phyloP scores from a whole-genome alignment of 2,113 vertebrate species.

The Neotoma lepida region DNA sequence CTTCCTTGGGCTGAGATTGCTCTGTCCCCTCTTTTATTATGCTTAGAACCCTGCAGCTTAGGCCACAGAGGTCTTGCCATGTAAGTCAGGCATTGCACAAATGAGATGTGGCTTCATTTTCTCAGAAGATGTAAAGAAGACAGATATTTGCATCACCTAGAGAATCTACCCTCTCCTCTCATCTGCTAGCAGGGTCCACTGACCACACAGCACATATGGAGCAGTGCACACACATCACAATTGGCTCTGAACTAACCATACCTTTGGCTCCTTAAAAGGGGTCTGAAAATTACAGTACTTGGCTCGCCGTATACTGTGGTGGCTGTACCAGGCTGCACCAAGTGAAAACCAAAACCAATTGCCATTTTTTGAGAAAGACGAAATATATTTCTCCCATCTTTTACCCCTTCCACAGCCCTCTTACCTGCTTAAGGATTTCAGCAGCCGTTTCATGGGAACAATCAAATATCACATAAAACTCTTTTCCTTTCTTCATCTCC shows the following conservation, averaged over 20 bases:
- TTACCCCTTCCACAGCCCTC: background rate
- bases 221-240: accelerated
- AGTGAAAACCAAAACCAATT: background rate
- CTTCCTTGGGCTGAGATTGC: background rate
- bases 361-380: background rate
- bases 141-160: background rate
- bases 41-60: background rate
- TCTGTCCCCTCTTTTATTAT: background rate
- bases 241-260: background rate
- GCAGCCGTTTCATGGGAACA: conserved; percentile 95
- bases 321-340: background rate
- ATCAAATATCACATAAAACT: conserved; percentile 98
- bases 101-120: background rate
- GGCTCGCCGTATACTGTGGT: background rate
- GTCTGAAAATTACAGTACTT: background rate
- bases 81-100: background rate
- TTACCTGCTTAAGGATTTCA: conserved; percentile 96
- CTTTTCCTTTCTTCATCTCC: conserved; percentile 98
- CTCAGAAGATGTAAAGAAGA: background rate
- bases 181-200: too few species aligned
- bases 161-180: background rate
- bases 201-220: accelerated
- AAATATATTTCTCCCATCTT: background rate
- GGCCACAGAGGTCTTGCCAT: background rate
- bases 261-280: background rate